These are phyloP conservation scores for Oppia nitens DNA, from an alignment of 1,140 invertebrate species.

Conservation along the genomic window DNA sequence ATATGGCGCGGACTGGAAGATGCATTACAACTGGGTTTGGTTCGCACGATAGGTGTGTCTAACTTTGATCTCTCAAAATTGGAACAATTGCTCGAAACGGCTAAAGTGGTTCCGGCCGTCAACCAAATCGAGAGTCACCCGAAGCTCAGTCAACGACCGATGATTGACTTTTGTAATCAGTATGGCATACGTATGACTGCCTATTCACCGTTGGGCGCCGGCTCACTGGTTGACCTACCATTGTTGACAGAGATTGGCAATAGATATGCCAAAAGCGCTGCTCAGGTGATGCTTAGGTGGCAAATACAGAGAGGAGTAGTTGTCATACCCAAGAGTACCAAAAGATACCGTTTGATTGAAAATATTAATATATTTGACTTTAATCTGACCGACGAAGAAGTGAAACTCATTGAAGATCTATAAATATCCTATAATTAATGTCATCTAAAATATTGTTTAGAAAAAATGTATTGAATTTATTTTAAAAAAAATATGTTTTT, in stretches of 20 bases:
- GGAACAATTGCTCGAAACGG: slow-evolving; percentile 41
- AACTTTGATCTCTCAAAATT: slow-evolving; percentile 77
- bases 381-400: slow-evolving; percentile 42
- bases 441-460: too few species aligned
- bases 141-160: slow-evolving; percentile 23
- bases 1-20: slow-evolving; percentile 78
- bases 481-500: too few species aligned
- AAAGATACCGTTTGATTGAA: slow-evolving; percentile 43
- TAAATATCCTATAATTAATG: too few species aligned
- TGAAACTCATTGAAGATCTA: slow-evolving; percentile 38
- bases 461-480: too few species aligned
- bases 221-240: slow-evolving; percentile 34
- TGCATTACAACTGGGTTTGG: slow-evolving; percentile 47
- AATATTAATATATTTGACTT: slow-evolving; percentile 56
- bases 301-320: slow-evolving; percentile 53
- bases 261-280: slow-evolving; percentile 46
- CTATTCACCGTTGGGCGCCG: slow-evolving; percentile 33
- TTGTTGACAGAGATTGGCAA: slow-evolving; percentile 42
- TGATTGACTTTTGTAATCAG: slow-evolving; percentile 24
- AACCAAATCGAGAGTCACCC: slow-evolving; percentile 24
- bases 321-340: slow-evolving; percentile 57
- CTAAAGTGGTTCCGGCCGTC: slow-evolving; percentile 17
- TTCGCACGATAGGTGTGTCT: slow-evolving; percentile 62
- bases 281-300: slow-evolving; percentile 38
- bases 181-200: slow-evolving; percentile 26